Conservation (phyloP, 2,797 vertebrate genomes). For the Lithobates sylvaticus region DNA sequence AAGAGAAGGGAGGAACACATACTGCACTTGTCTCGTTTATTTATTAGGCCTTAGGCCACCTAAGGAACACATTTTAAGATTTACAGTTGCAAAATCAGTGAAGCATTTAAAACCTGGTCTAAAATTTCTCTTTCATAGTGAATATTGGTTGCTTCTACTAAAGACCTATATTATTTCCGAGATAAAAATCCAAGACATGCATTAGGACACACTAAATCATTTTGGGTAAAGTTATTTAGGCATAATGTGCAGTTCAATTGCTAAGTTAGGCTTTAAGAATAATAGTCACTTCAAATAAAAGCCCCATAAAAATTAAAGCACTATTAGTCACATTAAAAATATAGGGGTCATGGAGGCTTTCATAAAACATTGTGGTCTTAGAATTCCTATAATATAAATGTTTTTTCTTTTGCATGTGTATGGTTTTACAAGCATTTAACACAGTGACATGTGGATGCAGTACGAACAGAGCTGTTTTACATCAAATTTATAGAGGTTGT, state of each 20-base stretch:
- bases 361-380: constrained; percentile 30
- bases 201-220: constrained; percentile 16
- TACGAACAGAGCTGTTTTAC: constrained; percentile 19
- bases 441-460: constrained; percentile 19
- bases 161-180: constrained; percentile 2
- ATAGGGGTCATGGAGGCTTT: constrained; percentile 32
- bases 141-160: background rate
- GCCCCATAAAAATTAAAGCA: constrained; percentile 37
- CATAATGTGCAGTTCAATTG: constrained; percentile 17
- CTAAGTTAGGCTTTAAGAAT: constrained; percentile 36
- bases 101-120: constrained; percentile 3
- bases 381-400: constrained; percentile 16
- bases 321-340: constrained; percentile 45
- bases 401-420: constrained; percentile 6
- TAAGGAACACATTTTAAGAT: constrained; percentile 2
- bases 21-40: too few relatives aligned
- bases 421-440: constrained; percentile 36
- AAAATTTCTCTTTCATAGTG: background rate
- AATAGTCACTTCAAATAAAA: constrained; percentile 33
- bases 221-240: background rate
- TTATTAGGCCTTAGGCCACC: background rate
- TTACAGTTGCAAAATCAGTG: background rate
- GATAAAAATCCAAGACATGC: constrained; percentile 1
- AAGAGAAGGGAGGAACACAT: too few relatives aligned
- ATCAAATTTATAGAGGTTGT: constrained; percentile 23